Base-by-base conservation (phyloP, 2,797 vertebrate genomes). In the Pogoniulus pusillus region DNA sequence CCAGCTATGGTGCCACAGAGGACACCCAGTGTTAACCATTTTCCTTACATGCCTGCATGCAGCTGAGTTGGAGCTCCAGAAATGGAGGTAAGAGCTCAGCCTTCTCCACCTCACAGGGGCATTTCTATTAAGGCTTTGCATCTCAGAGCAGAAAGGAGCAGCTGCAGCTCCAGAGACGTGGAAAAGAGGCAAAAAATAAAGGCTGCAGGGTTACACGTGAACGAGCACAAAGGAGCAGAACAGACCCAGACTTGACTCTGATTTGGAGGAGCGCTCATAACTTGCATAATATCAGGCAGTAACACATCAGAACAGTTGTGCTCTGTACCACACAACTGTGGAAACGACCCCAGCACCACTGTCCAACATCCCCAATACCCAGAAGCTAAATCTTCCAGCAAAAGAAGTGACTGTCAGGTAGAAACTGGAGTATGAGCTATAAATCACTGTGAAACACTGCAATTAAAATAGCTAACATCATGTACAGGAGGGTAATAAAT, bases 211-310 rank as follows among this genome's bases (percentile, higher is more conserved):
- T 24, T 24, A 11, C 4, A 12, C 0, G 4, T 15, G 39, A 82
- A 34, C 54, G 23, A 24, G n/a, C 3, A 59, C 30, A 8, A 57
- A n/a, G 59, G 4, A 29, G 64, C 9, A 73, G 57, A 57, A 45
- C 9, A 43, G 43, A 13, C 2, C 0, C n/a, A 7, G 53, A 26
- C 39, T 60, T 35, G 2, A 0, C 58, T 51, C 30, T 30, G 1
- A 16, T 4, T 12, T 8, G 15, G 30, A 69, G 45, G 32, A n/a
- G 35, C 17, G 7, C 8, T 60, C 20, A 4, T n/a, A 9, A 32
- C 60, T 5, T 51, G 63, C 68, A 79, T 64, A n/a, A 29, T 6
- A 30, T 18, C 29, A 51, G 39, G 58, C 30, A 41, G 34, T 3
- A 5, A 29, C 0, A 47, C 6, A 2, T 1, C 23, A 23, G 23